phyloP scores from a whole-genome alignment of 2,797 vertebrate species.

The Enoplosus armatus region DNA sequence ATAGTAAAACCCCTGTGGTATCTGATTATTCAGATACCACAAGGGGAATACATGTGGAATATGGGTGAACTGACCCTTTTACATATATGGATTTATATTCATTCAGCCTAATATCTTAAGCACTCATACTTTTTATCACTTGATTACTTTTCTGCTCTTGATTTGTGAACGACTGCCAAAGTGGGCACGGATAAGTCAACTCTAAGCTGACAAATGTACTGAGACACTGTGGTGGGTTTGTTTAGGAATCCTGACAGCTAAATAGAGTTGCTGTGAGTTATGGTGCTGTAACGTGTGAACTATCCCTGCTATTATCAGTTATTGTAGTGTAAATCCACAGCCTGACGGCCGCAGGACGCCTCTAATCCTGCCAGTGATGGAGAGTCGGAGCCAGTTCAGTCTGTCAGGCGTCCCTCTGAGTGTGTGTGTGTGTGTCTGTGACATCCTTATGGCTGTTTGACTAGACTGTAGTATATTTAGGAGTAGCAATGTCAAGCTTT shows the following conservation, averaged over 20 bases:
- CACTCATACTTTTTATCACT: no score
- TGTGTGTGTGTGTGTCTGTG: constrained; percentile 22
- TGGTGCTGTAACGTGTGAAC: constrained; percentile 64
- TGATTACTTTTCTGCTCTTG: constrained; percentile 2
- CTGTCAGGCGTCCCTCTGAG: constrained; percentile 39
- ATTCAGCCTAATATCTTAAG: not conserved
- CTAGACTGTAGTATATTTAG: constrained; percentile 50
- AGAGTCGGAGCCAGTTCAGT: constrained; percentile 32
- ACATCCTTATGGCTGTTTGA: constrained; percentile 14
- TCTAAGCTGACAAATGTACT: not conserved
- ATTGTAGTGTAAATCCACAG: constrained; percentile 68
- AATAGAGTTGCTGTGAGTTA: constrained; percentile 42
- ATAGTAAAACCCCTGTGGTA: not conserved
- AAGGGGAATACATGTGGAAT: not conserved
- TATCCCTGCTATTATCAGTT: constrained; percentile 59
- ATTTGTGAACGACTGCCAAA: not conserved
- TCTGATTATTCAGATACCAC: not conserved
- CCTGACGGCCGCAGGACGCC: constrained; percentile 38
- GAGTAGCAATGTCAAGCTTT: constrained; percentile 48
- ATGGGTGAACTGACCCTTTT: not conserved
- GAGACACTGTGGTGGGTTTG: not conserved
- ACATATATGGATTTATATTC: not conserved
- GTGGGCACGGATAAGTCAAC: not conserved
- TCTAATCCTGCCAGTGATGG: constrained; percentile 61
- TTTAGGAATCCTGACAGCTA: constrained; percentile 36